Evolutionary conservation across 2,888 invertebrate species (phyloP).

Genomic region (Cephus nigrinus): DNA sequence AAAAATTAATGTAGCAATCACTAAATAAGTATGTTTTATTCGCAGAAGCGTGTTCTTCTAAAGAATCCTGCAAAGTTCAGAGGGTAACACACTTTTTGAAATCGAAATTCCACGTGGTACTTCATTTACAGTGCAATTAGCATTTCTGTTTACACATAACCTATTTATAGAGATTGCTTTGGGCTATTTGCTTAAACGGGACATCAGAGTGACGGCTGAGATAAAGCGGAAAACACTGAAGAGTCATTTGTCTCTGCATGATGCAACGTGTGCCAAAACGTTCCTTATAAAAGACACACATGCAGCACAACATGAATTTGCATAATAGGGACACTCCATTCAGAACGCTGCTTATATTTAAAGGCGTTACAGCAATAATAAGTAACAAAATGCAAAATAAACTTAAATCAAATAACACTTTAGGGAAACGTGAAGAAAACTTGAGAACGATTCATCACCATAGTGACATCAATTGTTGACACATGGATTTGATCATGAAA

Average conservation of each 20-base stretch:
- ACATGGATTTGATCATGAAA: not conserved
- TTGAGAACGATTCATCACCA: not conserved
- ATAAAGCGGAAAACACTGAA: no score
- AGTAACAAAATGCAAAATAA: no score
- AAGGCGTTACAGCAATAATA: no score
- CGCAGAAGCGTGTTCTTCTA: not conserved
- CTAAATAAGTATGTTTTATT: not conserved
- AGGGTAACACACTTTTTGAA: slow-evolving; percentile 19
- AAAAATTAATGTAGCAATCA: not conserved
- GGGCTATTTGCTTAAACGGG: no score
- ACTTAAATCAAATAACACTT: not conserved
- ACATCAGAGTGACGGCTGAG: no score
- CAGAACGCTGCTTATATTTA: no score
- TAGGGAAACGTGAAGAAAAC: not conserved
- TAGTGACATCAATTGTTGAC: not conserved
- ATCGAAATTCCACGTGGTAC: slow-evolving; percentile 21
- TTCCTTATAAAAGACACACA: no score
- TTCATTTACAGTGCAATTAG: slow-evolving; percentile 16
- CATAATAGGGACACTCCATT: no score
- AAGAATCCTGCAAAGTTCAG: not conserved
- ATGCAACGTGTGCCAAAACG: no score
- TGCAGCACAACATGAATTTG: no score
- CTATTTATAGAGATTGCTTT: no score
- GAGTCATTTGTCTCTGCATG: no score
- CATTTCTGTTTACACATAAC: slow-evolving; percentile 17